phyloP scores from a whole-genome alignment of 2,888 invertebrate genomes.

The Ochlodes sylvanus region DNA sequence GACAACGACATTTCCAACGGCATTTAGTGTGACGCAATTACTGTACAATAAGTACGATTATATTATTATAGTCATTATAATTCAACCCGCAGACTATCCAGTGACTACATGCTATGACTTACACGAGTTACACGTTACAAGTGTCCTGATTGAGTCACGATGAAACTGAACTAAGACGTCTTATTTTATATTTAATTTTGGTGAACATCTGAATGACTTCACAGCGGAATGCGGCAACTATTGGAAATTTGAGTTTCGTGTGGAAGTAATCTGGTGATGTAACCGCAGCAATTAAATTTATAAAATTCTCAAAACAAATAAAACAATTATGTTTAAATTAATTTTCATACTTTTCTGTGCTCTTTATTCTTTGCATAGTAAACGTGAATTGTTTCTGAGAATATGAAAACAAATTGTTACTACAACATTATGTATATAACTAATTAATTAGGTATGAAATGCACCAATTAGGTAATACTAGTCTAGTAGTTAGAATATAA shows the following conservation, averaged over 20 bases:
- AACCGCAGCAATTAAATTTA: too few relatives aligned
- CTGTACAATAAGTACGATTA: conserved; percentile 14
- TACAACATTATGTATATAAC: not conserved
- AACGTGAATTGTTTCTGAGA: too few relatives aligned
- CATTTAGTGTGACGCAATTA: conserved; percentile 13
- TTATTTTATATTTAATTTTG: conserved; percentile 20
- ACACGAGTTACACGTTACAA: conserved; percentile 9
- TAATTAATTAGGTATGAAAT: conserved; percentile 3
- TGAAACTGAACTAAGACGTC: not conserved
- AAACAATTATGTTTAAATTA: too few relatives aligned
- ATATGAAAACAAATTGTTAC: too few relatives aligned
- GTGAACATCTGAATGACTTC: not conserved
- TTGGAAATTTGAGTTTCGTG: too few relatives aligned
- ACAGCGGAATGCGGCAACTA: not conserved
- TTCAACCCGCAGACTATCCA: conserved; percentile 14
- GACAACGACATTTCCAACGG: conserved; percentile 1
- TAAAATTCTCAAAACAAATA: too few relatives aligned
- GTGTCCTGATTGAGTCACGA: conserved; percentile 29
- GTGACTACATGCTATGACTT: conserved; percentile 30
- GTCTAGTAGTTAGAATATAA: conserved; percentile 10
- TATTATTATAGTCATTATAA: conserved; percentile 19
- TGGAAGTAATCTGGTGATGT: too few relatives aligned
- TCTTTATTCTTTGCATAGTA: too few relatives aligned
- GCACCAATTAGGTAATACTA: conserved; percentile 15
- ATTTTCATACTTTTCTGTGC: too few relatives aligned